Evolutionary conservation across 2,113 vertebrate species (phyloP), one percentile per base, ranked within the genome.

Genomic region (Apteryx mantelli): DNA sequence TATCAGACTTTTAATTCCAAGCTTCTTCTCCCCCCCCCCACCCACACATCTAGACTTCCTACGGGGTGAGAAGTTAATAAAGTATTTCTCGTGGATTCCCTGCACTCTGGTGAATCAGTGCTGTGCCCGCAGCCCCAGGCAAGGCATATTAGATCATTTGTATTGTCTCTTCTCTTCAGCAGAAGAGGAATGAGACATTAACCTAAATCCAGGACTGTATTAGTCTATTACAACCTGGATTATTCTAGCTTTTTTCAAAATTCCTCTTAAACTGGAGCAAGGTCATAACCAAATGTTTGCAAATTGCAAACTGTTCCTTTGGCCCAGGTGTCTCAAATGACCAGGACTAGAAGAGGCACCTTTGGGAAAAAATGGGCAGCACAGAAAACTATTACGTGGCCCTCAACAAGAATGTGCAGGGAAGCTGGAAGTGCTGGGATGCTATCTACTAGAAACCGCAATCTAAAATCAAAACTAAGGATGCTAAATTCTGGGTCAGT

Each of bases 1-100:
- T 87, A 95, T 92, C 93, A 93, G 91, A 93, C 93, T 95, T 95
- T 60, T 95, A 95, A 96, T 95, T 95, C 56, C 65, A 93, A 80
- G 53, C 81, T 69, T 88, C 42, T 73, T n/a, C 11, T 30, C 56
- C 16, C 30, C 34, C 56, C 55, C n/a, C 15, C 18, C 40, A 24
- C 55, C n/a, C 15, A 13, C 40, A 20, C 10, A 42, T 61, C 44
- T 69, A 70, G 66, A 71, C 65, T 96, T 52, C 78, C 80, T 87
- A 50, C 84, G 92, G 91, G n/a, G 82, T 2, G 24, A 95, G 76
- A 91, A 89, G 89, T 75, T 85, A 94, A 86, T 92, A 85, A 86
- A 91, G 34, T 34, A 66, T 82, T 92, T 92, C 83, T 93, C 48
- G n/a, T 22, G 22, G 69, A 85, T 92, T 94, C 46, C 6, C 46